phyloP scores from a whole-genome alignment of 1,140 invertebrate genomes.

The Drosophila suzukii region DNA sequence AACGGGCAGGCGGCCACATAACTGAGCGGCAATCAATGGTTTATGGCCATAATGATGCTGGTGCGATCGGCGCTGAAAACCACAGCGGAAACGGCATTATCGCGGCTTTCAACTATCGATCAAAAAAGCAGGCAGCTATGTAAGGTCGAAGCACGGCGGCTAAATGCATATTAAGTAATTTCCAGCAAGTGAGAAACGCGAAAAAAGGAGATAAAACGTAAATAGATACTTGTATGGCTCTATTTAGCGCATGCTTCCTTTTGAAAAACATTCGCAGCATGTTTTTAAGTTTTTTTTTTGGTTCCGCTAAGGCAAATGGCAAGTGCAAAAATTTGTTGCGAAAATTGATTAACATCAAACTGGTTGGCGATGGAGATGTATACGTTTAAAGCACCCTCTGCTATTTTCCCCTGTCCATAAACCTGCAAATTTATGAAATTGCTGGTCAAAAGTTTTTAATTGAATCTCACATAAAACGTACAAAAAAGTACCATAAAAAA shows the following conservation, averaged over 20 bases:
- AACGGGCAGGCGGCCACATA: constrained; percentile 16
- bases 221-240: constrained; percentile 38
- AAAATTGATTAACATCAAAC: constrained; percentile 82
- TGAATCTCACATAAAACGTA: constrained; percentile 62
- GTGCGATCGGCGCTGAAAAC: constrained; percentile 29
- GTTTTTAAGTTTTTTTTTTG: constrained; percentile 30
- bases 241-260: constrained; percentile 48
- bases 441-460: constrained; percentile 70
- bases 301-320: constrained; percentile 58
- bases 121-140: constrained; percentile 18
- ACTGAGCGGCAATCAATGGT: constrained; percentile 31
- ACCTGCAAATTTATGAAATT: constrained; percentile 62
- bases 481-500: constrained; percentile 17
- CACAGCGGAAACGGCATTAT: constrained; percentile 51
- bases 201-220: constrained; percentile 40
- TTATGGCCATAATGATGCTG: constrained; percentile 37
- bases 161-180: constrained; percentile 79
- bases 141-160: constrained; percentile 72
- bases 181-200: constrained; percentile 46
- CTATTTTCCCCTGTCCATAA: background rate
- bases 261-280: constrained; percentile 48
- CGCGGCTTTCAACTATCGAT: constrained; percentile 38
- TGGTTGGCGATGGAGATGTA: constrained; percentile 43
- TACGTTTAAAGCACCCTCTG: constrained; percentile 1
- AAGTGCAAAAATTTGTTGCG: constrained; percentile 81